Evolutionary conservation across 1,140 invertebrate genomes (phyloP).

Genomic region (Idris sp.): DNA sequence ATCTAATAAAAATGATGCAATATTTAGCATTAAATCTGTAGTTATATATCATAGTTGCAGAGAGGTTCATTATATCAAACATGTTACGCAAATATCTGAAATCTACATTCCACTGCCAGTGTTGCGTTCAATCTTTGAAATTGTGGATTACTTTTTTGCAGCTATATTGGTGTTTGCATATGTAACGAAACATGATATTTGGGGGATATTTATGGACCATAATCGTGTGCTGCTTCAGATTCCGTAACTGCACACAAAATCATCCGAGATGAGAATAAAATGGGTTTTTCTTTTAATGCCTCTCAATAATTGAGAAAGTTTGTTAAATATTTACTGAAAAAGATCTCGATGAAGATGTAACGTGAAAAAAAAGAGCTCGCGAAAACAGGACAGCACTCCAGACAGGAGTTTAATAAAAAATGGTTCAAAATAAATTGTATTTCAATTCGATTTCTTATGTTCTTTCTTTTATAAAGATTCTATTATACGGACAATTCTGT

Average conservation of each 20-base stretch:
- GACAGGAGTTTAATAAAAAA: no score
- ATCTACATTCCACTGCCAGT: constrained; percentile 8
- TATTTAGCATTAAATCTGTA: not conserved
- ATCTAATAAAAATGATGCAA: no score
- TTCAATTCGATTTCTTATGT: no score
- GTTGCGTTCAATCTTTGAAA: constrained; percentile 2
- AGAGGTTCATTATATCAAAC: constrained; percentile 4
- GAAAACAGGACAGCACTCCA: no score
- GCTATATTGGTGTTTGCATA: constrained; percentile 12
- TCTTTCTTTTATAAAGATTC: no score
- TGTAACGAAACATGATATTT: constrained; percentile 11
- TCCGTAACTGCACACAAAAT: constrained; percentile 19
- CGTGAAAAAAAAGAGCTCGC: no score
- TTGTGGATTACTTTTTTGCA: constrained; percentile 1
- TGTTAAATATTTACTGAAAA: constrained; percentile 10
- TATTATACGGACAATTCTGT: no score
- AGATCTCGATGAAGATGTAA: no score
- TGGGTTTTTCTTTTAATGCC: constrained; percentile 1
- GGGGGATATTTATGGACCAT: constrained; percentile 26
- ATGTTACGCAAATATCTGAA: constrained; percentile 20
- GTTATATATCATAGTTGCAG: not conserved
- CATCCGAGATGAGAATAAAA: not conserved
- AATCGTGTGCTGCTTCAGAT: constrained; percentile 11
- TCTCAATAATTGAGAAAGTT: constrained; percentile 11
- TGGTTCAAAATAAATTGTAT: no score